Evolutionary conservation across 2,113 vertebrate genomes (phyloP), one percentile per base, ranked within the genome.

Genomic region (Glaucidium brasilianum): DNA sequence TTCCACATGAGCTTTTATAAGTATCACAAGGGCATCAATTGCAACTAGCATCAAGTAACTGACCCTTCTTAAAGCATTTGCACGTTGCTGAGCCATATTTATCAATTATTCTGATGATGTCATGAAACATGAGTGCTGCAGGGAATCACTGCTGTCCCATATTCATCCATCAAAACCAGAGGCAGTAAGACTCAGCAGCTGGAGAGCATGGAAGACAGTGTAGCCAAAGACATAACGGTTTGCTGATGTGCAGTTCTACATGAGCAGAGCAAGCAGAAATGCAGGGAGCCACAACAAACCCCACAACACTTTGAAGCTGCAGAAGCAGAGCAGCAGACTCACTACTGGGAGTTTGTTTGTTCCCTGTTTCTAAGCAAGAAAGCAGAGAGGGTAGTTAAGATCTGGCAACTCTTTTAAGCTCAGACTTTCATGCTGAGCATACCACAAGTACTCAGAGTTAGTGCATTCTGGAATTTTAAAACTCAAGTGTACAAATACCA

Each of bases 51-150:
- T 19, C 59, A 39, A 20, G 49, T 18, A 81, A 18, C 12, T 23
- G 50, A 21, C 56, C 2, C 9, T 35, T 26, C 85, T 23, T 32
- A 1, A 30, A 29, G 9, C 9, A 39, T 26, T 35, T 47, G 20
- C 37, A 16, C 1, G 0, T 6, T 63, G n/a, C 12, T 67, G 1
- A 0, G 74, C 19, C 30, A 6, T 25, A 3, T 69, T 25, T 39
- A 47, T 43, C 58, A 26, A 9, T 47, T 10, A 22, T 15, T 68
- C 19, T 15, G 72, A 11, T 56, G 63, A 41, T 17, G 23, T 12
- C 45, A 66, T 0, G 1, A 20, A 62, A 25, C 17, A 23, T 0
- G 1, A 80, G 47, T 29, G 7, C 64, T 50, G n/a, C 55, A 50
- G 37, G 50, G 32, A 71, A 91, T 64, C 15, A 8, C 47, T 15